Evolutionary conservation across 1,140 invertebrate genomes (phyloP).

Genomic region (Ceratina australensis): DNA sequence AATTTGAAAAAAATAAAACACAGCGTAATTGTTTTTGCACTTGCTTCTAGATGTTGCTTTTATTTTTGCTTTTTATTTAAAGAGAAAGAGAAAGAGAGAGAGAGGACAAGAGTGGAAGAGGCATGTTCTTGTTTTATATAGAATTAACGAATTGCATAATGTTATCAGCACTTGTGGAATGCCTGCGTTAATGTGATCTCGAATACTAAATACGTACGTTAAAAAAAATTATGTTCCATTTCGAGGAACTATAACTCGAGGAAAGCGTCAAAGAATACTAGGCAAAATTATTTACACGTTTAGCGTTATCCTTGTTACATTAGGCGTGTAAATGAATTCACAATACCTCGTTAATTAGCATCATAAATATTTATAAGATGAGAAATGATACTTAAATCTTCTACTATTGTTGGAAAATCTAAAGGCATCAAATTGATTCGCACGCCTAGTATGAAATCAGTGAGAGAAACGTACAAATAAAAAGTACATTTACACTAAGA

Average conservation of each 20-base stretch:
- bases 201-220: conserved; percentile 38
- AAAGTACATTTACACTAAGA: conserved; percentile 9
- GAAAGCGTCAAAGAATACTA: conserved; percentile 23
- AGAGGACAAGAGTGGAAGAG: conserved; percentile 60
- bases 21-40: conserved; percentile 11
- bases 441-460: conserved; percentile 17
- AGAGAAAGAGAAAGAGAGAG: conserved; percentile 29
- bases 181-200: conserved; percentile 59
- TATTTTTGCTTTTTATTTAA: conserved; percentile 30
- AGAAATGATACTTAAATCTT: too few species aligned
- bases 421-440: too few species aligned
- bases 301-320: too few species aligned
- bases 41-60: conserved; percentile 56
- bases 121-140: conserved; percentile 50
- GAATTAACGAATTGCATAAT: conserved; percentile 58
- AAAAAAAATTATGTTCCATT: conserved; percentile 34
- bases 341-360: too few species aligned
- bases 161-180: conserved; percentile 69
- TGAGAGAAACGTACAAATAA: conserved; percentile 4
- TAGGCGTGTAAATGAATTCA: neutral
- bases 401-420: too few species aligned
- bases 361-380: too few species aligned
- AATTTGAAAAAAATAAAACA: neutral
- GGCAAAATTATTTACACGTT: conserved; percentile 32
- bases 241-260: conserved; percentile 16